Base-by-base conservation (phyloP, 1,140 invertebrate species). In the Drosophila lini region DNA sequence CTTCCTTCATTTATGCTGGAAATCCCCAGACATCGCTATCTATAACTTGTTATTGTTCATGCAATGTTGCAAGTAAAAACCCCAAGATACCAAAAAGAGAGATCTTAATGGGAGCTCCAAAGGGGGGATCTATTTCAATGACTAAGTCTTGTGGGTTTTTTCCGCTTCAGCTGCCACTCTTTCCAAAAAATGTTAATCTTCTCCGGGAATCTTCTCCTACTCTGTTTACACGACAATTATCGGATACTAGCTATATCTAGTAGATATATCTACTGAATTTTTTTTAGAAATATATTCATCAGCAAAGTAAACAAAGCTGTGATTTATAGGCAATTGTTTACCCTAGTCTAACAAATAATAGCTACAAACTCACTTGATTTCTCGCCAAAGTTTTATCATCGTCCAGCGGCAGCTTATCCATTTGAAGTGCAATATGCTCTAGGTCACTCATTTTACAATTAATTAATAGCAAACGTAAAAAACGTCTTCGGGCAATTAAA, bases 401-500 rank as follows among this genome's bases (percentile, higher is more conserved):
- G 19, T 28, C 41, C 16, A 59, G 25, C 11, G 58, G 50, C 25
- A 78, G 11, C 11, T 77, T 76, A 68, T 86, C 80, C 80, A 88
- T 80, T 56, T 88, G 56, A 11, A 88, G 40, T 34, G 84, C 47
- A 47, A 78, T 52, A 25, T 88, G 80, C 55, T 89, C 45, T 55
- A 31, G 41, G 60, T 83, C 78, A 41, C 53, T 89, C 84, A 88
- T 86, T 74, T 64, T 82, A 15, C 36, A 41, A 50, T 67, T 58
- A 68, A 64, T 83, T 76, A 38, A 69, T 28, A 41, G 41, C 47
- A 57, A 50, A 22, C 34, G 57, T 32, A 22, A 45, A 45, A 55
- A 60, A 59, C 34, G 40, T 34, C 15, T 61, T 68, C 31, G 60
- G 65, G 64, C 50, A 61, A 68, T 52, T 52, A 67, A n/a, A 60